These are phyloP conservation scores for Dolomedes plantarius DNA, from an alignment of 2,888 invertebrate species.

Conservation along the genomic window DNA sequence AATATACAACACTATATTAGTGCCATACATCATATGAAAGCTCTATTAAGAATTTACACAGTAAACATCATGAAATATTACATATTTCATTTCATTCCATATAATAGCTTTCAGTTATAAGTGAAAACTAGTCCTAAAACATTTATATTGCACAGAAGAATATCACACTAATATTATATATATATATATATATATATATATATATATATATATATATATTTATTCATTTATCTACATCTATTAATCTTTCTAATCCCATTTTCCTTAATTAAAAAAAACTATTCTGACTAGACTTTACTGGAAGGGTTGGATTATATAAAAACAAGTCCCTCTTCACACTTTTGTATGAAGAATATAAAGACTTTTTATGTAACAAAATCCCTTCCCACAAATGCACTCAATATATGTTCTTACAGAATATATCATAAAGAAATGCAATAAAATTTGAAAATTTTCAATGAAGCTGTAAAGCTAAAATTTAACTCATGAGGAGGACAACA, in stretches of 20 bases:
- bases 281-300: not conserved
- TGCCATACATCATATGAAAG: slow-evolving; percentile 62
- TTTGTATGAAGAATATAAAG: not conserved
- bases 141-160: slow-evolving; percentile 16
- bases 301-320: not conserved
- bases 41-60: slow-evolving; percentile 61
- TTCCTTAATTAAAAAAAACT: slow-evolving; percentile 1
- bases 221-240: not conserved
- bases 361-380: not conserved
- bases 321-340: not conserved
- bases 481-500: too few relatives aligned
- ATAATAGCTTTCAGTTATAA: slow-evolving; percentile 4
- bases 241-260: not conserved
- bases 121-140: slow-evolving; percentile 11
- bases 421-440: too few relatives aligned
- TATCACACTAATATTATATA: slow-evolving; percentile 10
- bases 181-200: not conserved
- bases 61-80: slow-evolving; percentile 27
- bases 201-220: not conserved
- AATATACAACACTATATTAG: slow-evolving; percentile 44
- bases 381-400: not conserved
- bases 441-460: too few relatives aligned
- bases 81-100: not conserved
- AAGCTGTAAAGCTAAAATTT: too few relatives aligned
- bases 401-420: too few relatives aligned